Percentiles rank a stretch among this genome's conserved stretches.
These are phyloP conservation scores for Caenorhabditis inopinata DNA, from an alignment of 1,140 invertebrate genomes.

Conservation along the genomic window DNA sequence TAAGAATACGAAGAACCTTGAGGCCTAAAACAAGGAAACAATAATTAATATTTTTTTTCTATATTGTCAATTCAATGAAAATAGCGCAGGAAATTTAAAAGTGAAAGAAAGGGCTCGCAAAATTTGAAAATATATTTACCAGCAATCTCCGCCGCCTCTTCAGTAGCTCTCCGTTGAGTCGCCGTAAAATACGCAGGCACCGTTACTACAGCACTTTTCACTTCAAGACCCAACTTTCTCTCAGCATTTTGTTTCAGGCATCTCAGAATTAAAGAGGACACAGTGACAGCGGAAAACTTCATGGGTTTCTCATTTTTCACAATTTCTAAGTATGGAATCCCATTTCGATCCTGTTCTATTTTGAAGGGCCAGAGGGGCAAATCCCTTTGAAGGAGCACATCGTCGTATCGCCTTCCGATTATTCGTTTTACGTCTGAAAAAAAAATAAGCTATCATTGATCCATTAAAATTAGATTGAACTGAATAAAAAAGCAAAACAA, in stretches of 20 bases:
- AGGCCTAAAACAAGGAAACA: too few relatives aligned
- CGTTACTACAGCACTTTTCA: slow-evolving; percentile 68
- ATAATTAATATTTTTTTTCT: too few relatives aligned
- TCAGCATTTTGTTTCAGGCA: slow-evolving; percentile 67
- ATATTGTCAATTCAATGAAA: too few relatives aligned
- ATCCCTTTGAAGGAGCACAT: slow-evolving; percentile 74
- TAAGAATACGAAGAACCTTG: slow-evolving; percentile 97
- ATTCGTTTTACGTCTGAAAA: slow-evolving; percentile 73
- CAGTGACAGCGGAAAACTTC: slow-evolving; percentile 65
- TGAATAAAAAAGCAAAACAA: too few relatives aligned
- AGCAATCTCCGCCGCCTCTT: slow-evolving; percentile 78
- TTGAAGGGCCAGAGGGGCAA: slow-evolving; percentile 78
- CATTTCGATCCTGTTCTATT: slow-evolving; percentile 40
- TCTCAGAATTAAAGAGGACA: slow-evolving; percentile 64
- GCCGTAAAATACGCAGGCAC: slow-evolving; percentile 68
- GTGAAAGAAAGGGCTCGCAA: too few relatives aligned
- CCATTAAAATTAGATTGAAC: too few relatives aligned
- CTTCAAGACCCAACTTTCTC: slow-evolving; percentile 60
- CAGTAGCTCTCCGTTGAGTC: slow-evolving; percentile 71
- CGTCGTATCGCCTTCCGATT: slow-evolving; percentile 73
- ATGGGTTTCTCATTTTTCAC: slow-evolving; percentile 53
- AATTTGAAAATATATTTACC: too few relatives aligned
- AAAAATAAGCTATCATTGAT: too few relatives aligned
- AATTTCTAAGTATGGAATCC: slow-evolving; percentile 60
- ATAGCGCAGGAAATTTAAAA: too few relatives aligned